phyloP scores from a whole-genome alignment of 2,113 vertebrate genomes.

The Labrus mixtus region DNA sequence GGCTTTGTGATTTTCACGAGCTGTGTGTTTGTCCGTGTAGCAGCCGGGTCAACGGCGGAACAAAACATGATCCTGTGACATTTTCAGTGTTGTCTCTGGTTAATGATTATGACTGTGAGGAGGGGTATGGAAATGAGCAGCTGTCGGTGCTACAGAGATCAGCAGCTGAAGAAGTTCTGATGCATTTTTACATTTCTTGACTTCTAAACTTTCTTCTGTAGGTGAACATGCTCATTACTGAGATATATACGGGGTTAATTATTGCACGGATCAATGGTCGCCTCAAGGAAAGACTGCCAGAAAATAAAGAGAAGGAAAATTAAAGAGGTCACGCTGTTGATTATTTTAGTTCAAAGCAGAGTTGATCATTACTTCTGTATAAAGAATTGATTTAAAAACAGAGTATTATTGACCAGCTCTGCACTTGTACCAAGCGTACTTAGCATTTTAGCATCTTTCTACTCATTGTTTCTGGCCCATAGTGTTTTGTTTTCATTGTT shows the following conservation, averaged over 20 bases:
- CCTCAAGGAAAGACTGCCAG: background rate
- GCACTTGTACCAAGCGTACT: no score
- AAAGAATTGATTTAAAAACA: background rate
- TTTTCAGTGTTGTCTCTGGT: background rate
- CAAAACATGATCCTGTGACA: background rate
- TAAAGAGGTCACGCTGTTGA: background rate
- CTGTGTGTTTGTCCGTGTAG: background rate
- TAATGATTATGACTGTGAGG: background rate
- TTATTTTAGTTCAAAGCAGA: background rate
- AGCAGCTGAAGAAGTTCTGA: background rate
- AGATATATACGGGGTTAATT: constrained; percentile 2
- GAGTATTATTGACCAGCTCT: no score
- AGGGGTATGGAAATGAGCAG: constrained; percentile 32
- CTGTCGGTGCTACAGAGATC: constrained; percentile 15
- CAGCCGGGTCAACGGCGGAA: background rate
- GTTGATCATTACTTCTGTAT: background rate
- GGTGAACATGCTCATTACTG: background rate
- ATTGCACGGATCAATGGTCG: background rate
- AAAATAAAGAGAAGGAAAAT: background rate
- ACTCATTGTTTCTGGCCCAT: no score
- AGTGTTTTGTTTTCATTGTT: no score
- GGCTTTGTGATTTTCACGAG: constrained; percentile 8
- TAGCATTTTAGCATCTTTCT: no score
- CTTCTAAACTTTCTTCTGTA: background rate
- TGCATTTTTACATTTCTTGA: constrained; percentile 9